Base-by-base conservation (phyloP, 1,140 invertebrate species). In the Pentalonia nigronervosa region DNA sequence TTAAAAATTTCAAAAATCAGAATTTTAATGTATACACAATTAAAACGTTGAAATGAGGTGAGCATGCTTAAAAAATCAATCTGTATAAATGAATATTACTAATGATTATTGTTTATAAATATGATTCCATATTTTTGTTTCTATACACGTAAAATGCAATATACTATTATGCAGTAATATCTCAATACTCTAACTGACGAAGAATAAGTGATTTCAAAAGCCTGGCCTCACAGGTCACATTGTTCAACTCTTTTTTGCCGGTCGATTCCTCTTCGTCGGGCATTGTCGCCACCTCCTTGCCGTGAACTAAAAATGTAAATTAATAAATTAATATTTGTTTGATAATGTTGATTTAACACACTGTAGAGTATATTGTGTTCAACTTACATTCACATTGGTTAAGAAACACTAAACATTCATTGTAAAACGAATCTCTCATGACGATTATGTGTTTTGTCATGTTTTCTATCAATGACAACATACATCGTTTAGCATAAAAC, bases 401-500 rank as follows among this genome's bases (percentile, higher is more conserved):
- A 34, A 99, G 96, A 96, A 99, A 99, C 94, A 97, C 96, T 93
- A 99, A 96, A 95, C 98, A 99, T 94, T 99, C 99, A 94, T 98
- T 97, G 90, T 99, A 96, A 76, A 98, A 98, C 9, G 97, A 96
- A 95, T 99, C 98, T 95, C 97, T 97, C 36, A 99, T 96, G 84
- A 98, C 97, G 83, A 99, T 98, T 95, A 99, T 97, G 95, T 99
- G 98, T 95, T 99, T 99, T 0, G 98, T 96, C 94, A 99, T 96
- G 95, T 99, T 98, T 95, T 99, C 98, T 81, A 99, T 97, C 93
- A 99, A 96, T 1, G 98, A 99, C 11, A 99, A 95, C 95, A 99
- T 98, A 95, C 98, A 99, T 94, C 98, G 95, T 95, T 99, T 99
- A 2, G 98, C 97, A 95, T 99, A 99, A 95, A 98, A 99, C 95